Conservation (phyloP, 2,113 vertebrate species). For the Danionella cerebrum region DNA sequence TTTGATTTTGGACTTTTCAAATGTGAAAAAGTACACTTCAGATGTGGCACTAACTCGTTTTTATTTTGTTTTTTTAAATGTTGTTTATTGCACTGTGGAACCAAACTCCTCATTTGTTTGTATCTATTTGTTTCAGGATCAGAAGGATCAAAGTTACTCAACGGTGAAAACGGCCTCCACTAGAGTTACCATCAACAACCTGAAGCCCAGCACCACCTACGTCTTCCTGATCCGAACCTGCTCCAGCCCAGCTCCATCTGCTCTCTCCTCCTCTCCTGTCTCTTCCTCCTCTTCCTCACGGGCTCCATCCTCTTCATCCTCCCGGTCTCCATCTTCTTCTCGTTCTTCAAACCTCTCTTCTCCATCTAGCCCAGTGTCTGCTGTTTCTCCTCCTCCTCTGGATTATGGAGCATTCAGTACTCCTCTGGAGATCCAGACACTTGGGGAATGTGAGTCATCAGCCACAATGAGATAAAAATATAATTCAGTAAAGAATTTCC, state of each 20-base stretch:
- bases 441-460: constrained; percentile 88
- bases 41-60: no score
- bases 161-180: constrained; percentile 83
- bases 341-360: constrained; percentile 77
- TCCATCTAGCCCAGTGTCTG: constrained; percentile 59
- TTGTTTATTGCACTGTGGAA: no score
- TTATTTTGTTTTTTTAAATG: no score
- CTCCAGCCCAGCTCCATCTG: constrained; percentile 68
- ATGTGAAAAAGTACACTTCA: no score
- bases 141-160: constrained; percentile 89
- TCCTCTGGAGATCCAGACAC: constrained; percentile 87
- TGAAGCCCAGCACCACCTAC: constrained; percentile 87
- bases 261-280: constrained; percentile 75
- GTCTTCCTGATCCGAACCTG: constrained; percentile 85
- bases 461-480: no score
- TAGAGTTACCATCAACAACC: constrained; percentile 81
- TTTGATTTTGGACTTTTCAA: no score
- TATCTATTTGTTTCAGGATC: constrained; percentile 73
- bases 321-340: constrained; percentile 53
- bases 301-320: constrained; percentile 51
- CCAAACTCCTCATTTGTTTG: no score
- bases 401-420: constrained; percentile 77
- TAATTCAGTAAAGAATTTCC: no score
- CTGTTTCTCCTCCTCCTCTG: constrained; percentile 70
- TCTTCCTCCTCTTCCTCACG: constrained; percentile 64